phyloP scores from a whole-genome alignment of 2,113 vertebrate genomes.

The Zingel zingel region DNA sequence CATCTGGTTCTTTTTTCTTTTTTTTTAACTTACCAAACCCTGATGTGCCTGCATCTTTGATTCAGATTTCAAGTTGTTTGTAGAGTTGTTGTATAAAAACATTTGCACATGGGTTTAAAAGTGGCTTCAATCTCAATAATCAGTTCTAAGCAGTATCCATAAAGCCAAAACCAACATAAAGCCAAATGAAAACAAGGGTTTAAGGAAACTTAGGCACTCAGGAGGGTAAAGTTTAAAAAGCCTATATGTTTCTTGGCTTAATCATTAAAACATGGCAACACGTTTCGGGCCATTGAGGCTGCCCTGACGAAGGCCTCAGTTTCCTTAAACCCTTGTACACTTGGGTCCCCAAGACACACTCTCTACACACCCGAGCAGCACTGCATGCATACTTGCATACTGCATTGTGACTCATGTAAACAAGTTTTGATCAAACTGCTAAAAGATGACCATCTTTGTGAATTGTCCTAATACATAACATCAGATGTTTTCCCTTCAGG shows the following conservation, averaged over 20 bases:
- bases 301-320: no score
- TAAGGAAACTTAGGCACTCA: no score
- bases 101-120: not conserved
- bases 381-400: no score
- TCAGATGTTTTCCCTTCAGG: no score
- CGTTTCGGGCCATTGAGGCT: no score
- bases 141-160: not conserved
- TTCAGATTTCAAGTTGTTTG: not conserved
- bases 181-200: not conserved
- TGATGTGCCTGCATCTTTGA: not conserved
- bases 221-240: no score
- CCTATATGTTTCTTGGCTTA: no score
- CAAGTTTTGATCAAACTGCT: not conserved
- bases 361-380: no score
- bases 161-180: not conserved
- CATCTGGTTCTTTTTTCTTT: not conserved
- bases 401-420: not conserved
- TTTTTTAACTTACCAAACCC: not conserved
- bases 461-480: not conserved
- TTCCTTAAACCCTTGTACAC: no score
- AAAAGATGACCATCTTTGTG: not conserved
- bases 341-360: no score
- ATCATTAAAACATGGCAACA: no score
- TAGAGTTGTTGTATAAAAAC: not conserved
- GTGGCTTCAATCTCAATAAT: not conserved